Evolutionary conservation across 2,113 vertebrate genomes (phyloP).

Genomic region (Gulo gulo): DNA sequence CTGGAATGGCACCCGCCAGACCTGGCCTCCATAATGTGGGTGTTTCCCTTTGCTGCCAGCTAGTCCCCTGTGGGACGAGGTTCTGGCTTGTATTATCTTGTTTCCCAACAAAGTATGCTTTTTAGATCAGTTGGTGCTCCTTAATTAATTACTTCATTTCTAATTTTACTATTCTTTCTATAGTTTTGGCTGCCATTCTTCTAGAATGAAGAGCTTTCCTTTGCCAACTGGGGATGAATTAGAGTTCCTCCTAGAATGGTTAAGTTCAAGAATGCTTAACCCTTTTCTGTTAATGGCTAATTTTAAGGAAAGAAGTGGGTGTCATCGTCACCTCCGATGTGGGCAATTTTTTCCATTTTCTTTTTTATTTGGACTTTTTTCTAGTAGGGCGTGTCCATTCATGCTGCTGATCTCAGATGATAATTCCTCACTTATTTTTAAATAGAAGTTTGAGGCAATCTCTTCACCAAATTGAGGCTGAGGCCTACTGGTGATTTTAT

Average conservation of each 20-base stretch:
- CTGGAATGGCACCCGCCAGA: accelerated
- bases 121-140: not conserved
- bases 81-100: not conserved
- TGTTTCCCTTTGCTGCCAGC: not conserved
- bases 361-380: not conserved
- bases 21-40: accelerated
- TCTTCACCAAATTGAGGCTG: not conserved
- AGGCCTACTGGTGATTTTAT: not conserved
- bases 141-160: not conserved
- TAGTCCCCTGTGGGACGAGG: accelerated
- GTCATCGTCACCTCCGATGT: not conserved
- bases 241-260: not conserved
- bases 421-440: not conserved
- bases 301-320: slow-evolving; percentile 2
- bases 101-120: not conserved
- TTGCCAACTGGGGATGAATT: not conserved
- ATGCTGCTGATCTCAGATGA: not conserved
- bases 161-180: not conserved
- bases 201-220: not conserved
- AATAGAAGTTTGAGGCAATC: not conserved
- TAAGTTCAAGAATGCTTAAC: not conserved
- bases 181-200: not conserved
- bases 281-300: not conserved
- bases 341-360: not conserved
- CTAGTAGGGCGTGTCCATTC: accelerated